Conservation (phyloP, 2,113 vertebrate genomes). For the Prunella himalayana region DNA sequence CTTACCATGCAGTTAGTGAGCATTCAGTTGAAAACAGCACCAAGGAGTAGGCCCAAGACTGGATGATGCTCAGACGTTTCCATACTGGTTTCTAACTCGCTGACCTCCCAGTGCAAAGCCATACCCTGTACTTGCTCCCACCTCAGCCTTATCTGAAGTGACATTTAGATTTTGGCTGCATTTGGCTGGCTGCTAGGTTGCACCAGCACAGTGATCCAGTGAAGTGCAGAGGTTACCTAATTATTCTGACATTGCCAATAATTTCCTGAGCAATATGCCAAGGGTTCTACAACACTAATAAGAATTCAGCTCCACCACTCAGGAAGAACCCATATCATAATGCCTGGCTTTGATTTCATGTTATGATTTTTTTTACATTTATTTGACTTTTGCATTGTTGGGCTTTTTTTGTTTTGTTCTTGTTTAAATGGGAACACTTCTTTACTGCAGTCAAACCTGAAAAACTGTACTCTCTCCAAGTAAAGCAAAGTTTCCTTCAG, state of each 20-base stretch:
- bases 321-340: background rate
- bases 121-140: background rate
- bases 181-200: background rate
- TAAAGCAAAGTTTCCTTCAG: background rate
- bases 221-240: background rate
- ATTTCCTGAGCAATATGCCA: background rate
- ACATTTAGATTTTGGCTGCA: background rate
- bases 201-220: background rate
- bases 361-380: background rate
- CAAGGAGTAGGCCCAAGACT: background rate
- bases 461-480: background rate
- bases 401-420: background rate
- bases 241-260: background rate
- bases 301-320: background rate
- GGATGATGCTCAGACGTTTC: background rate
- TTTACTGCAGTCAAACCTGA: background rate
- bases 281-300: background rate
- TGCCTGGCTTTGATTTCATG: background rate
- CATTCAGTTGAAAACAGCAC: background rate
- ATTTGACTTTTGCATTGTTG: background rate
- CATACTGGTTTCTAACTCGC: background rate
- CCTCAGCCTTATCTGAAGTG: background rate
- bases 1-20: background rate
- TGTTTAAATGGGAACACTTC: background rate
- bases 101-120: background rate